Evolutionary conservation across 53 echinoderm and acorn worm species (phyloP).

Genomic region (Echinometra lucunter): DNA sequence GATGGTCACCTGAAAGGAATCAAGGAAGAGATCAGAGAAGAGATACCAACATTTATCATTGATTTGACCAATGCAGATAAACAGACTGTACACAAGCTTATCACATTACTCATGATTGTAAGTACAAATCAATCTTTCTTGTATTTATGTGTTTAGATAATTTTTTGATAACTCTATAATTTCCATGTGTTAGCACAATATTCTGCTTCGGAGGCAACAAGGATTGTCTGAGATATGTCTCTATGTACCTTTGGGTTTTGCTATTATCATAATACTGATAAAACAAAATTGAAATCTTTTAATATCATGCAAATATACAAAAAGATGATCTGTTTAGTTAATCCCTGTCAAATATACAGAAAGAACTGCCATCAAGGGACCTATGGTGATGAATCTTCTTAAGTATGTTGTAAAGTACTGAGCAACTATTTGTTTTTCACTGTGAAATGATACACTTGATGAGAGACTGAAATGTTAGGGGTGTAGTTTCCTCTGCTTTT

Average conservation of each 20-base stretch:
- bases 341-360: neutral
- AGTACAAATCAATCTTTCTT: neutral
- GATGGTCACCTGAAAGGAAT: conserved; percentile 91
- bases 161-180: too few relatives aligned
- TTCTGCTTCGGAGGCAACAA: neutral
- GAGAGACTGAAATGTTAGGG: too few relatives aligned
- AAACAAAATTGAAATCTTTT: too few relatives aligned
- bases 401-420: too few relatives aligned
- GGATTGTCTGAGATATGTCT: too few relatives aligned
- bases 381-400: neutral
- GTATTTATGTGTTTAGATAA: neutral
- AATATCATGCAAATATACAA: neutral
- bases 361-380: neutral
- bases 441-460: neutral
- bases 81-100: conserved; percentile 94
- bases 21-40: conserved; percentile 78
- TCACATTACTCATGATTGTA: conserved; percentile 88
- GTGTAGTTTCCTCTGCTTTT: too few relatives aligned
- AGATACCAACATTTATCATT: conserved; percentile 62
- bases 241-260: too few relatives aligned
- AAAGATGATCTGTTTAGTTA: neutral
- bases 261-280: too few relatives aligned
- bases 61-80: conserved; percentile 92
- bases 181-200: neutral
- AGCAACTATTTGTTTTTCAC: too few relatives aligned